Conservation (phyloP, 2,888 invertebrate species). For the Prosopocoilus inquinatus region DNA sequence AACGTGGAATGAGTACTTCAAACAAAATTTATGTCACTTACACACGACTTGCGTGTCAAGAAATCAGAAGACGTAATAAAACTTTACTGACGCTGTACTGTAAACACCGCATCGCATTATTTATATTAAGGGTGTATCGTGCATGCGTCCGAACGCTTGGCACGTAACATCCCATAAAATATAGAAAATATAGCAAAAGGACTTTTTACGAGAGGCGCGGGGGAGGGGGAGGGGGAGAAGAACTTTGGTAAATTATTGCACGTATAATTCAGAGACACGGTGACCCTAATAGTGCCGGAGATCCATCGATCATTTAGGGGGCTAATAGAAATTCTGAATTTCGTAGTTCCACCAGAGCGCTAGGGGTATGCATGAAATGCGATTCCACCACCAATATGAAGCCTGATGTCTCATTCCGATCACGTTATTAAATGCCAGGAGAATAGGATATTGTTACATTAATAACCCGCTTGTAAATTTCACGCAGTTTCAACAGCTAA, state of each 20-base stretch:
- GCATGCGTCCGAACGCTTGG: not conserved
- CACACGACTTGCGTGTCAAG: conserved; percentile 1
- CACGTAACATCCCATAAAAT: conserved; percentile 3
- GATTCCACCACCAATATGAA: too few species aligned
- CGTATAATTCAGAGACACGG: conserved; percentile 7
- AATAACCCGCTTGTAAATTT: too few species aligned
- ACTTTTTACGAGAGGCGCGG: not conserved
- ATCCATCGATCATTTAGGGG: conserved; percentile 26
- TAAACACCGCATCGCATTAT: conserved; percentile 8
- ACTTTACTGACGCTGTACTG: not conserved
- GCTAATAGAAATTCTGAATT: conserved; percentile 27
- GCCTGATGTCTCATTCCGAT: too few species aligned
- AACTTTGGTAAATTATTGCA: not conserved
- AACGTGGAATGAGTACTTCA: not conserved
- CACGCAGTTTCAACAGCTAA: too few species aligned
- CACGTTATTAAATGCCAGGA: too few species aligned
- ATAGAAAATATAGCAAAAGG: not conserved
- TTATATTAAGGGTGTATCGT: conserved; percentile 9
- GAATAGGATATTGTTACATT: too few species aligned
- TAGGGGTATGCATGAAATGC: not conserved
- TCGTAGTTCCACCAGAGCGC: not conserved
- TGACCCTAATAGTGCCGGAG: conserved; percentile 23
- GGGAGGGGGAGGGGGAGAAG: too few species aligned
- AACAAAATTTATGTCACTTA: conserved; percentile 1
- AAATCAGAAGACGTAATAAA: not conserved